These are phyloP conservation scores for Toxonevra muliebris DNA, from an alignment of 2,888 invertebrate genomes.

Conservation along the genomic window DNA sequence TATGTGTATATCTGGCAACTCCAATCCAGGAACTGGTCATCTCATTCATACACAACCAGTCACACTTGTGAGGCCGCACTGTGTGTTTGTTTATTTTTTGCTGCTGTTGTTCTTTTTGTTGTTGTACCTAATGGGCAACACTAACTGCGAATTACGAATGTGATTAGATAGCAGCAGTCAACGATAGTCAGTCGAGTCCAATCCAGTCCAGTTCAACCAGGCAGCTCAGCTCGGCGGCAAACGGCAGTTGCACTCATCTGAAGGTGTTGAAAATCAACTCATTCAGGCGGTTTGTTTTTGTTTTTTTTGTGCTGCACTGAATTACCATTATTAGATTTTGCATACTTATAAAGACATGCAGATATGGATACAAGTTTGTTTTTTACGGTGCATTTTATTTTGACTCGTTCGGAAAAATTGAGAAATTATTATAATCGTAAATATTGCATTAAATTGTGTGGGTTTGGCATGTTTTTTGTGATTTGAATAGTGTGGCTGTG, in stretches of 20 bases:
- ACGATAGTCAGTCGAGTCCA: slow-evolving; percentile 29
- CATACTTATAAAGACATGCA: slow-evolving; percentile 14
- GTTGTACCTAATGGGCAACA: slow-evolving; percentile 20
- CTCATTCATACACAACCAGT: background rate
- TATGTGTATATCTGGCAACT: background rate
- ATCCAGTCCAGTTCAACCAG: background rate
- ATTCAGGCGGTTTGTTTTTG: slow-evolving; percentile 29
- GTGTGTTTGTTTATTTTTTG: background rate
- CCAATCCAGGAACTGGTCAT: background rate
- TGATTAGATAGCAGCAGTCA: slow-evolving; percentile 51
- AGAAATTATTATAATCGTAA: slow-evolving; percentile 31
- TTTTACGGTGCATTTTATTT: background rate
- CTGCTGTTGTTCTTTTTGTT: slow-evolving; percentile 1
- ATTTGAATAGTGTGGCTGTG: background rate
- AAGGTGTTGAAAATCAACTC: slow-evolving; percentile 55
- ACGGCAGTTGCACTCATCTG: slow-evolving; percentile 32
- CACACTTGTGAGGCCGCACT: background rate
- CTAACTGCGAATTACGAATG: slow-evolving; percentile 40
- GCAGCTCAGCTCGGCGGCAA: background rate
- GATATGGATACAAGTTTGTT: background rate
- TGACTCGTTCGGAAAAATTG: slow-evolving; percentile 9
- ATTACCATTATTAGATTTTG: slow-evolving; percentile 57
- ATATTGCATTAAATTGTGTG: background rate
- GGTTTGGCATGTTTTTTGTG: background rate
- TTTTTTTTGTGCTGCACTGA: slow-evolving; percentile 34